Conservation (phyloP, 2,113 vertebrate genomes). For the Pandion haliaetus region DNA sequence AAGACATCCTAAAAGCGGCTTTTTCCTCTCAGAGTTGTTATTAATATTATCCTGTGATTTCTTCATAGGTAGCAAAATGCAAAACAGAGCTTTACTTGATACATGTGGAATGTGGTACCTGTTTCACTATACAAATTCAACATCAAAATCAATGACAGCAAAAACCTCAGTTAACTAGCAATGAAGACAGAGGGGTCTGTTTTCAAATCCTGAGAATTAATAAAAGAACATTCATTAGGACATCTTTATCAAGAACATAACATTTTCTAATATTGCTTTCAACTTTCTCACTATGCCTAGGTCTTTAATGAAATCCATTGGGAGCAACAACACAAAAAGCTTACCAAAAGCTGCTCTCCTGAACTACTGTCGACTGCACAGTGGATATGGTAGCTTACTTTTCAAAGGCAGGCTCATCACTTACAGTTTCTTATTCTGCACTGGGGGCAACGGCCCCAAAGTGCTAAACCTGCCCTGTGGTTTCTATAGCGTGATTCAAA, state of each 20-base stretch:
- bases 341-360: background rate
- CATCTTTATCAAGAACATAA: background rate
- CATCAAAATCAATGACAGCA: background rate
- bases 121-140: background rate
- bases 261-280: background rate
- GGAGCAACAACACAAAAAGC: background rate
- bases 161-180: background rate
- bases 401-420: background rate
- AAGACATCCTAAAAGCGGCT: constrained; percentile 8
- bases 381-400: background rate
- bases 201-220: background rate
- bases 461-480: background rate
- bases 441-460: background rate
- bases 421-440: background rate
- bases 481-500: background rate
- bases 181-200: background rate
- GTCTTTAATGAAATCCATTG: background rate
- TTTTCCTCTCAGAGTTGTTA: background rate
- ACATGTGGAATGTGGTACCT: background rate
- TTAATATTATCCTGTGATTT: background rate
- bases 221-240: background rate
- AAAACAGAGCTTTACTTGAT: background rate
- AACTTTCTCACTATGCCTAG: background rate
- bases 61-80: background rate
- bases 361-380: background rate